Percentiles rank a stretch among this genome's conserved stretches.
phyloP scores from a whole-genome alignment of 2,888 invertebrate species.

The Idaea straminata region DNA sequence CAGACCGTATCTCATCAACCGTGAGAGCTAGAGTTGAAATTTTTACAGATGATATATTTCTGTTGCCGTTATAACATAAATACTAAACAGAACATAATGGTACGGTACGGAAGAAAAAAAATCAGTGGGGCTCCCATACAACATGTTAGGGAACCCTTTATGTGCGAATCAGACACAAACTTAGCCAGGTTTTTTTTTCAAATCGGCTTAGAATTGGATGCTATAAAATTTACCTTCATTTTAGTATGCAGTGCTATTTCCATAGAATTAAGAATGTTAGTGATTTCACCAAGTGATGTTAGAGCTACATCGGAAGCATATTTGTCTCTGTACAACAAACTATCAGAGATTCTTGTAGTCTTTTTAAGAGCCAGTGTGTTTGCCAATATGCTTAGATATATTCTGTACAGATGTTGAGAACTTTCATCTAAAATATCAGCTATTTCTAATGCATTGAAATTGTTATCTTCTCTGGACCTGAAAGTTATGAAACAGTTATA shows the following conservation, averaged over 20 bases:
- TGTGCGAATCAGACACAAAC: no score
- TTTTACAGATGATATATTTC: no score
- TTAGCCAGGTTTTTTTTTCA: not conserved
- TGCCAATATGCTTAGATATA: slow-evolving; percentile 64
- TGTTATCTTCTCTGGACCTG: slow-evolving; percentile 33
- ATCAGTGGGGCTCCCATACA: no score
- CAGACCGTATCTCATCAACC: no score
- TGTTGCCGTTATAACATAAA: no score
- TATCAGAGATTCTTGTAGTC: slow-evolving; percentile 55
- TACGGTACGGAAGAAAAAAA: no score
- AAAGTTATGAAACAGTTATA: slow-evolving; percentile 9
- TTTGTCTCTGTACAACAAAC: slow-evolving; percentile 60
- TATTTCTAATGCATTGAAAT: slow-evolving; percentile 55
- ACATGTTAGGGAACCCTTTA: no score
- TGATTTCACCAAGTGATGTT: slow-evolving; percentile 59
- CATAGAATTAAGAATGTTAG: slow-evolving; percentile 62
- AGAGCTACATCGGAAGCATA: slow-evolving; percentile 68
- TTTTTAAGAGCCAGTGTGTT: slow-evolving; percentile 63
- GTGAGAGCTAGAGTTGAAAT: no score
- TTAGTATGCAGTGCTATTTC: slow-evolving; percentile 59
- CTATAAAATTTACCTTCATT: slow-evolving; percentile 52
- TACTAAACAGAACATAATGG: no score
- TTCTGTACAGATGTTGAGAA: slow-evolving; percentile 64
- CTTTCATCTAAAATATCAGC: slow-evolving; percentile 63
- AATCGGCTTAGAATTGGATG: not conserved